phyloP scores from a whole-genome alignment of 2,888 invertebrate species.

The Petrolisthes cinctipes region DNA sequence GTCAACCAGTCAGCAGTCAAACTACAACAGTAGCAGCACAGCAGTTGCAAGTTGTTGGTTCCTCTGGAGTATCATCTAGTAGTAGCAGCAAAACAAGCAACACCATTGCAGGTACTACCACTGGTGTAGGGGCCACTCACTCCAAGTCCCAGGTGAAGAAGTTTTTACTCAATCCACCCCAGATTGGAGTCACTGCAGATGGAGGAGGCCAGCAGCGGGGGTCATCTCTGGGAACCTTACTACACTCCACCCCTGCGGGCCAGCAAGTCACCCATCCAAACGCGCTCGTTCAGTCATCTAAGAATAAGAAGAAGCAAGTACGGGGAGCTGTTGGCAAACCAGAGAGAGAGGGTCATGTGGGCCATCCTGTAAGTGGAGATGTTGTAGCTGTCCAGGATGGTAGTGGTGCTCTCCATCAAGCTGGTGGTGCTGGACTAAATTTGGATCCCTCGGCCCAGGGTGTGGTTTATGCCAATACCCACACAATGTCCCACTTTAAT shows the following conservation, averaged over 20 bases:
- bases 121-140: conserved; percentile 36
- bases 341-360: conserved; percentile 52
- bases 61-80: conserved; percentile 44
- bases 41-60: conserved; percentile 61
- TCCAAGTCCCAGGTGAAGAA: conserved; percentile 63
- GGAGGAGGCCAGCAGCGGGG: conserved; percentile 55
- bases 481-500: conserved; percentile 66
- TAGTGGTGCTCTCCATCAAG: conserved; percentile 31
- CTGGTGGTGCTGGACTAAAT: conserved; percentile 32
- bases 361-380: conserved; percentile 34
- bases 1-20: conserved; percentile 59
- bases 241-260: conserved; percentile 37
- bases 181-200: conserved; percentile 47
- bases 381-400: conserved; percentile 30
- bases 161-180: conserved; percentile 56
- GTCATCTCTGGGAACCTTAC: conserved; percentile 42
- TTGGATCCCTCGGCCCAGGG: conserved; percentile 55
- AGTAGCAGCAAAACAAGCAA: conserved; percentile 53
- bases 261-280: conserved; percentile 36
- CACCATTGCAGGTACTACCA: conserved; percentile 46
- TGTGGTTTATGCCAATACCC: conserved; percentile 63
- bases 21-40: conserved; percentile 66
- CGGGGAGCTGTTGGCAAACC: conserved; percentile 47
- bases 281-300: conserved; percentile 40
- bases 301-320: conserved; percentile 62